phyloP scores from a whole-genome alignment of 2,113 vertebrate species.

The Uria lomvia region DNA sequence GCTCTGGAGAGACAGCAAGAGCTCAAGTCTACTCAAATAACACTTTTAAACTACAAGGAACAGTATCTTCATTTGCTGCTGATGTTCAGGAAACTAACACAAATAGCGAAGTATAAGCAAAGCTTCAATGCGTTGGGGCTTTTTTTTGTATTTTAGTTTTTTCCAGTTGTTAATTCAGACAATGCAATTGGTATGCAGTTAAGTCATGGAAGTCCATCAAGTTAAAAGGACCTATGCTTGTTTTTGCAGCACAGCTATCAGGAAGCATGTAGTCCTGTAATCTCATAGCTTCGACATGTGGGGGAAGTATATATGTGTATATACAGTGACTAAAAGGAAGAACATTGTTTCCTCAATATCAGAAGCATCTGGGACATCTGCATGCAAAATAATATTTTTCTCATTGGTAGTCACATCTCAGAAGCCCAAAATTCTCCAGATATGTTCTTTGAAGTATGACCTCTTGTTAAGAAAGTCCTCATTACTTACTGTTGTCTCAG shows the following conservation, averaged over 20 bases:
- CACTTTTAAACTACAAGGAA: neutral
- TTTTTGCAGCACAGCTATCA: neutral
- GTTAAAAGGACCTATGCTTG: neutral
- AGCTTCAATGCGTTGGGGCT: neutral
- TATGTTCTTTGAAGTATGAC: neutral
- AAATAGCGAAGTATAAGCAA: neutral
- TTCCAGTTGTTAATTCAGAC: neutral
- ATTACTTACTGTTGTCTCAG: neutral
- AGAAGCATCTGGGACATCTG: neutral
- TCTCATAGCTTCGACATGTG: neutral
- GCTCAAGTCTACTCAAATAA: neutral
- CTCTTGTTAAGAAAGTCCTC: neutral
- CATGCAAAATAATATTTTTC: neutral
- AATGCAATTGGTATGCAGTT: neutral
- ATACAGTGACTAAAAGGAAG: neutral
- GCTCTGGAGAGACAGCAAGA: neutral
- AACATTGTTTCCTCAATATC: neutral
- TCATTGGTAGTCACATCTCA: neutral
- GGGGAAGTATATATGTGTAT: neutral
- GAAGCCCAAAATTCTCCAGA: neutral
- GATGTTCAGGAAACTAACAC: neutral
- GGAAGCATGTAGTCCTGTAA: neutral
- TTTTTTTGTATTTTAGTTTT: neutral
- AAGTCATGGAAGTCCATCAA: neutral
- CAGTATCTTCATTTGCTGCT: neutral